Conservation (phyloP, 23 tunicate species). For the Halocynthia aurantium region DNA sequence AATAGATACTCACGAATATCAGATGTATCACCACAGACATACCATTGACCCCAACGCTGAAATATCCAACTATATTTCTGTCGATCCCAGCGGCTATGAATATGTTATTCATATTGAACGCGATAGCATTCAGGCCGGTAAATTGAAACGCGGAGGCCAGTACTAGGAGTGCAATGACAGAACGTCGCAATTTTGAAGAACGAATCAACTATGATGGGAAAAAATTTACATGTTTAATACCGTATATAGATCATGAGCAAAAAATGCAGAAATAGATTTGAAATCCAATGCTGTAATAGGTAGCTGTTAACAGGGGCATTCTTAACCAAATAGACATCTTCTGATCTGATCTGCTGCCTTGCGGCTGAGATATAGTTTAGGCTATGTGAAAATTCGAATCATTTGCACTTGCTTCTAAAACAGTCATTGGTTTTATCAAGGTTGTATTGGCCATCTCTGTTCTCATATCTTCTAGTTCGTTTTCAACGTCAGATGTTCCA, state of each 20-base stretch:
- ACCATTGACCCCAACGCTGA: constrained; percentile 1
- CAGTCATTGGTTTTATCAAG: neutral
- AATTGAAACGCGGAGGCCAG: constrained; percentile 15
- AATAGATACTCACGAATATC: neutral
- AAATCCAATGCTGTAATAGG: no score
- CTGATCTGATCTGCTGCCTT: no score
- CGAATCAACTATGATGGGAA: constrained; percentile 3
- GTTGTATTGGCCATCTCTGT: neutral
- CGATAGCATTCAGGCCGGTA: constrained; percentile 35
- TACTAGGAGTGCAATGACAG: constrained; percentile 25
- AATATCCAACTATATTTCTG: neutral
- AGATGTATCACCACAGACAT: no score
- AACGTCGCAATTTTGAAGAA: constrained; percentile 10
- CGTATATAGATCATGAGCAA: no score
- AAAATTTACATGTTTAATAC: no score
- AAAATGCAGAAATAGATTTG: no score
- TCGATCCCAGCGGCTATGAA: constrained; percentile 18
- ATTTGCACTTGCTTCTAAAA: no score
- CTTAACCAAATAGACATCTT: no score
- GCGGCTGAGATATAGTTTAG: no score
- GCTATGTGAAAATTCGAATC: no score
- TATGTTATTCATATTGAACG: constrained; percentile 24
- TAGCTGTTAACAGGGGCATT: no score
- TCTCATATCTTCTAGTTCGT: neutral
- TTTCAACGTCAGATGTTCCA: neutral